These are phyloP conservation scores for Amblyjoppa fuscipennis DNA, from an alignment of 2,888 invertebrate genomes.

Conservation along the genomic window DNA sequence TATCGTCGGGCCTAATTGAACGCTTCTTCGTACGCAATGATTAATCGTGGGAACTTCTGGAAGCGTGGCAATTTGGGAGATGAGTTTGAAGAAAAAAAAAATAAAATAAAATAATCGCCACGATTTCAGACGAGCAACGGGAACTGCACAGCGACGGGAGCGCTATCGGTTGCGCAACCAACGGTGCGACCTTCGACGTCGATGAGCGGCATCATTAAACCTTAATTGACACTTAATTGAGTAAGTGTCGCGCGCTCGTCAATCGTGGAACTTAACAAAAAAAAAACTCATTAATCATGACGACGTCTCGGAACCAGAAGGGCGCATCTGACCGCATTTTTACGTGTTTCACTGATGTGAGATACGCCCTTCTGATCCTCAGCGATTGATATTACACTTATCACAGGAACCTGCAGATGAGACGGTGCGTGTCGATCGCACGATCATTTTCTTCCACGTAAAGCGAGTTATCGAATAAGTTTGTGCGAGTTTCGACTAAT, in stretches of 20 bases:
- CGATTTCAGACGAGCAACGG: neutral
- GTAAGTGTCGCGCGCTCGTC: slow-evolving; percentile 1
- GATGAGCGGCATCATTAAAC: slow-evolving; percentile 29
- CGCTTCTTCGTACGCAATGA: slow-evolving; percentile 52
- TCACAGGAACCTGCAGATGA: neutral
- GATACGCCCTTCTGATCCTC: no score
- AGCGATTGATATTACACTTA: neutral
- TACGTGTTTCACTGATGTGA: no score
- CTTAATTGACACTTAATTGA: slow-evolving; percentile 20
- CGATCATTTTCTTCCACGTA: neutral
- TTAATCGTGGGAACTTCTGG: slow-evolving; percentile 40
- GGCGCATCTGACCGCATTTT: no score
- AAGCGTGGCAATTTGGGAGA: neutral
- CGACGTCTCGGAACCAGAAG: no score
- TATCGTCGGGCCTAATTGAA: slow-evolving; percentile 47
- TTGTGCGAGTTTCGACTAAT: neutral
- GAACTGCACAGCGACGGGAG: neutral
- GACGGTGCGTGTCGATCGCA: no score
- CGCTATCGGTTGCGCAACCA: slow-evolving; percentile 24
- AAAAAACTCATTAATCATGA: neutral
- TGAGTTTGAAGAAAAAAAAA: neutral
- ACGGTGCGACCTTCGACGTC: slow-evolving; percentile 30
- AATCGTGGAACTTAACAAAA: slow-evolving; percentile 4
- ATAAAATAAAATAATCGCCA: neutral
- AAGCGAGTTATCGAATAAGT: neutral